phyloP scores from a whole-genome alignment of 1,140 invertebrate genomes.

The Drosophila kikkawai region DNA sequence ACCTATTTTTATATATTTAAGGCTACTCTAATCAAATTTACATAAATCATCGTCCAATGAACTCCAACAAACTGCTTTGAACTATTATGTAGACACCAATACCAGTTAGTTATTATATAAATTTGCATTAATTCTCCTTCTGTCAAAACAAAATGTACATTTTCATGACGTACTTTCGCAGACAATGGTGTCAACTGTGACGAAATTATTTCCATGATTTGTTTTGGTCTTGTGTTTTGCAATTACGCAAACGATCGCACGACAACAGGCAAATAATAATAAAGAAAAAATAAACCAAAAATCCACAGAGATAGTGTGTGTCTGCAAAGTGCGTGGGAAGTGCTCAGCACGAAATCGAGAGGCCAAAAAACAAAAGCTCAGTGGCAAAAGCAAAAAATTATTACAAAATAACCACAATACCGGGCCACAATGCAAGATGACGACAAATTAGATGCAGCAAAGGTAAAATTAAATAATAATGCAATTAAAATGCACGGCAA shows the following conservation, averaged over 20 bases:
- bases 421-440: slow-evolving; percentile 47
- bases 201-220: slow-evolving; percentile 64
- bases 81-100: slow-evolving; percentile 12
- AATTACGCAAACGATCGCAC: slow-evolving; percentile 78
- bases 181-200: slow-evolving; percentile 54
- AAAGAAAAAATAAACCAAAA: slow-evolving; percentile 26
- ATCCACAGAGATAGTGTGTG: slow-evolving; percentile 32
- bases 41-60: slow-evolving; percentile 16
- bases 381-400: slow-evolving; percentile 43
- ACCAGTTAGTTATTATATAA: slow-evolving; percentile 32
- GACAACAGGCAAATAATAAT: slow-evolving; percentile 46
- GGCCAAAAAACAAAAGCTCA: slow-evolving; percentile 44
- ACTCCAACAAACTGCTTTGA: neutral
- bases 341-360: slow-evolving; percentile 36
- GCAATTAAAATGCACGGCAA: slow-evolving; percentile 79
- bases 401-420: slow-evolving; percentile 70
- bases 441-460: slow-evolving; percentile 80
- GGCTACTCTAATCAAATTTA: neutral
- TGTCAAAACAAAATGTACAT: slow-evolving; percentile 30
- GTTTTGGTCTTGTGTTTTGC: slow-evolving; percentile 32
- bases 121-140: slow-evolving; percentile 49
- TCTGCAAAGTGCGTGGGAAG: slow-evolving; percentile 73
- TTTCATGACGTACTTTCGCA: slow-evolving; percentile 46
- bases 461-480: slow-evolving; percentile 78
- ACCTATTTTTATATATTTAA: neutral